Evolutionary conservation across 2,113 vertebrate species (phyloP), one percentile per base, ranked within the genome.

Genomic region (Oplegnathus fasciatus): DNA sequence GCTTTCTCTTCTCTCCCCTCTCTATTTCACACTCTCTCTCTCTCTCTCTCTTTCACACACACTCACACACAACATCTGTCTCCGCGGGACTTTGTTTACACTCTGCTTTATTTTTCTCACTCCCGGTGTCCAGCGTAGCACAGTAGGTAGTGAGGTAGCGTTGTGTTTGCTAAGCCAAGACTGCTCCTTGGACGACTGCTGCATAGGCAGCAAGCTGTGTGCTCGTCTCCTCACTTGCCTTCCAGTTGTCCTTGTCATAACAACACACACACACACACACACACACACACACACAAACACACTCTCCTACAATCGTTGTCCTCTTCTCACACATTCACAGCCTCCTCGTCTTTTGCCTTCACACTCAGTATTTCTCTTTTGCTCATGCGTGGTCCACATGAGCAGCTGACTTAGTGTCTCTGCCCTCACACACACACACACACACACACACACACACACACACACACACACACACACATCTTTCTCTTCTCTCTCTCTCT

Each of bases 171-270:
- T 10, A 6, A 75, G 68, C 52, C 13, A 8, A 34, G 55, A 5
- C 81, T 9, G 64, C 75, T 65, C 65, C 52, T 55, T 6, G 28
- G 66, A 76, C 20, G 2, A 0, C 0, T 3, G 20, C 65, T 65
- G 78, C 78, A 73, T 0, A 40, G 60, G 50, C 69, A 1, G 46
- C 62, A 61, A 65, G 80, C 80, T 73, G 72, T 10, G 46, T 0
- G 44, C 68, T 42, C 61, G 28, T 9, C 70, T 83, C 67, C 84
- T 71, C 79, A 0, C 70, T 70, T 3, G 46, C 40, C 69, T 68
- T 82, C 69, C 28, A 32, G 18, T 75, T 28, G 72, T 85, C 80
- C 82, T 80, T 71, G 67, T 65, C 57, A 13, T 72, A 55, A 42
- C 50, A 46, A 58, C 24, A 69, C 55, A 57, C 28, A 70, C 55